Percentiles rank a stretch among this genome's conserved stretches.
Conservation (phyloP, 2,797 vertebrate species). For the Alcedo quadribrachys region DNA sequence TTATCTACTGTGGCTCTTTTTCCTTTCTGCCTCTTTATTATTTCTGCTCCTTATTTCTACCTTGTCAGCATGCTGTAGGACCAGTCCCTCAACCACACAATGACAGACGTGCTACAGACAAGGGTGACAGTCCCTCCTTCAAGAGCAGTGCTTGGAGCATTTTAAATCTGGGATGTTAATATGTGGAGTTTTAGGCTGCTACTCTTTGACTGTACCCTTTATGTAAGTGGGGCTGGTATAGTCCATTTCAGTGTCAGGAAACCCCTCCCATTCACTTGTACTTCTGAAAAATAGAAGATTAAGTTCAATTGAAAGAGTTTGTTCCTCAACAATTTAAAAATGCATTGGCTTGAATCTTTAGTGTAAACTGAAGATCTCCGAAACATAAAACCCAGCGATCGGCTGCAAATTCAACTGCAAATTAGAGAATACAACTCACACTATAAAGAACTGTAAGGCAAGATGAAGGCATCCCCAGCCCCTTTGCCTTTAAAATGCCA, state of each 20-base stretch:
- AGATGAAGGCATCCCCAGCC: constrained; percentile 26
- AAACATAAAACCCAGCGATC: background rate
- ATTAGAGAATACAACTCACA: background rate
- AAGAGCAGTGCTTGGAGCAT: background rate
- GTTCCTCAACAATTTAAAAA: background rate
- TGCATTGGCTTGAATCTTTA: background rate
- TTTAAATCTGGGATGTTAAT: background rate
- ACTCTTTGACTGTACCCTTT: background rate
- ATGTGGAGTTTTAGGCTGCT: background rate
- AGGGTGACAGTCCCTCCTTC: background rate
- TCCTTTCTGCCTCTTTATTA: background rate
- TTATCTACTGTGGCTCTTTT: background rate
- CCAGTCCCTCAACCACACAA: background rate
- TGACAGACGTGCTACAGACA: background rate
- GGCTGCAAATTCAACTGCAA: background rate
- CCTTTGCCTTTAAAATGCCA: constrained; percentile 74
- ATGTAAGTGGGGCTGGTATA: background rate
- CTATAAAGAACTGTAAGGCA: background rate
- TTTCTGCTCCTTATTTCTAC: background rate
- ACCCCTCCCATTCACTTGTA: background rate
- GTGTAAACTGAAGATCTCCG: background rate
- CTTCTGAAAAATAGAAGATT: background rate
- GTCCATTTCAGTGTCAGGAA: background rate
- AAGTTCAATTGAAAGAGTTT: background rate
- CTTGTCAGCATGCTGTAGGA: rapidly evolving